phyloP scores from a whole-genome alignment of 2,888 invertebrate species.

The Gari tellinella region DNA sequence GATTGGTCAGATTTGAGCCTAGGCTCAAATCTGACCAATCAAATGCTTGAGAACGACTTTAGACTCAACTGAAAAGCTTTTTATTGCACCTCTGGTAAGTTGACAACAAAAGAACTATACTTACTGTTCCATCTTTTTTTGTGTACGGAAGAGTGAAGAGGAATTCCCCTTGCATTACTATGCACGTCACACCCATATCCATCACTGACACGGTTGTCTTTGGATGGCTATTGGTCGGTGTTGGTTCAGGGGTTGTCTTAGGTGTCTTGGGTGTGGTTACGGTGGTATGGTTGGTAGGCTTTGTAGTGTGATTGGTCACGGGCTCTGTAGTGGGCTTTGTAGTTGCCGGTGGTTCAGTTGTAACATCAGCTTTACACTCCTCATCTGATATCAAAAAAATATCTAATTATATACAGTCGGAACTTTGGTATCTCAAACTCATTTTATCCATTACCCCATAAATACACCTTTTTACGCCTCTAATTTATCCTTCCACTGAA shows the following conservation, averaged over 20 bases:
- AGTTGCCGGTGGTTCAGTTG: neutral
- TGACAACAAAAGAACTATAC: neutral
- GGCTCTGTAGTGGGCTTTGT: constrained; percentile 4
- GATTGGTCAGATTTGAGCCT: too few species aligned
- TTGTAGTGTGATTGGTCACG: neutral
- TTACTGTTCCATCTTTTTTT: constrained; percentile 1
- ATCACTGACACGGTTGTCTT: constrained; percentile 18
- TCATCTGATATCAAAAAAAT: too few species aligned
- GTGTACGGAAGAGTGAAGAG: constrained; percentile 10
- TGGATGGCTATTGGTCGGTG: constrained; percentile 1
- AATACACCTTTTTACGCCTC: too few species aligned
- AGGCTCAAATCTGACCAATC: too few species aligned
- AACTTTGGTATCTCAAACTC: too few species aligned
- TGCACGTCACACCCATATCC: neutral
- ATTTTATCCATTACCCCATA: too few species aligned
- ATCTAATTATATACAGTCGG: too few species aligned
- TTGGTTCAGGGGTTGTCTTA: neutral
- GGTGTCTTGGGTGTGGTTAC: neutral
- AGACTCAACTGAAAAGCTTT: too few species aligned
- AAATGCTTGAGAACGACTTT: too few species aligned
- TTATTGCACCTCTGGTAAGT: too few species aligned
- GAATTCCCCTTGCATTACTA: constrained; percentile 14
- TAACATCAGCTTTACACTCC: too few species aligned
- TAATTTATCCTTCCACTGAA: too few species aligned
- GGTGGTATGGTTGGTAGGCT: neutral